Evolutionary conservation across 2,113 vertebrate species (phyloP).

Genomic region (Neoarius graeffei): DNA sequence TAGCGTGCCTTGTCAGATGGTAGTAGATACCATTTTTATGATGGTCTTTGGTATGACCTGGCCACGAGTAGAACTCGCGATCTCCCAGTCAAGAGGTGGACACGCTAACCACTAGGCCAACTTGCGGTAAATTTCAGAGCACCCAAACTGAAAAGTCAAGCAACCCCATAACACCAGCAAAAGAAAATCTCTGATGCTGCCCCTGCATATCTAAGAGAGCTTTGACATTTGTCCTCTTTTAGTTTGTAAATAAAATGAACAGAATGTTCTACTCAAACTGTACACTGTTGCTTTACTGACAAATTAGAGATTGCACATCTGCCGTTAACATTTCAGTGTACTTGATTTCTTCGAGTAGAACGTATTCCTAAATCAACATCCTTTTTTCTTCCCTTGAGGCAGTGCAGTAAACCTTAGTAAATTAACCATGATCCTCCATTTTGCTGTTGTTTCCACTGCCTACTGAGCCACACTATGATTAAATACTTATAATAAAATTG

Average conservation of each 20-base stretch:
- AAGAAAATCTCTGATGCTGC: too few species aligned
- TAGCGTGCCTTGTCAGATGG: too few species aligned
- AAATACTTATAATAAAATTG: slow-evolving; percentile 4
- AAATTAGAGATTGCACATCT: not conserved
- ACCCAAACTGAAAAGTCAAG: too few species aligned
- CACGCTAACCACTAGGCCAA: too few species aligned
- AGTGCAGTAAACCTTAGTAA: not conserved
- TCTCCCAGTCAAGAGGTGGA: too few species aligned
- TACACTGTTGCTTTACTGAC: not conserved
- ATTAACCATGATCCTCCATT: slow-evolving; percentile 11
- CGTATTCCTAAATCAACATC: not conserved
- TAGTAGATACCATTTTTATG: too few species aligned
- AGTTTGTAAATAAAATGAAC: not conserved
- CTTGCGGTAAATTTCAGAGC: too few species aligned
- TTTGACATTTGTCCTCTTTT: not conserved
- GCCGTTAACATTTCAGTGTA: not conserved
- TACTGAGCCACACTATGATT: slow-evolving; percentile 8
- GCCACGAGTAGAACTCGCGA: too few species aligned
- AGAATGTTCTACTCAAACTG: not conserved
- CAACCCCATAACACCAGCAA: too few species aligned
- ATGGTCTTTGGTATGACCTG: too few species aligned
- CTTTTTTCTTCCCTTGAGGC: not conserved
- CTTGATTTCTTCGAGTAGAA: not conserved
- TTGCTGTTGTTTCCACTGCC: not conserved
- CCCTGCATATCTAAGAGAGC: not conserved